phyloP scores from a whole-genome alignment of 2,888 invertebrate genomes.

The Abrostola tripartita region DNA sequence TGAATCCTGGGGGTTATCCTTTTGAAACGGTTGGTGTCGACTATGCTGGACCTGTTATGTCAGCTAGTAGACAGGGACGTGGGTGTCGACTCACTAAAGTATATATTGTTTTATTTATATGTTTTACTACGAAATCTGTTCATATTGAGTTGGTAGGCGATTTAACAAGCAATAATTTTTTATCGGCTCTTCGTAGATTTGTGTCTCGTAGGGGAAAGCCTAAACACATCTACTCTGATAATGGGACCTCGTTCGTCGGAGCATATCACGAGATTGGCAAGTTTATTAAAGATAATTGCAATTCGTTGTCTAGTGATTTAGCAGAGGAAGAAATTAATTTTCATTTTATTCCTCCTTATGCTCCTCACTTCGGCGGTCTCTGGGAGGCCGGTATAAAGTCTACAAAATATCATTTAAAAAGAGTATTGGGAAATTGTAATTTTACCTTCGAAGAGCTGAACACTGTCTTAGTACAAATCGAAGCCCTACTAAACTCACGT shows the following conservation, averaged over 20 bases:
- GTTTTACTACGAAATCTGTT: constrained; percentile 8
- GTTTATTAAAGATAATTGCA: constrained; percentile 11
- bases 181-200: constrained; percentile 4
- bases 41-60: constrained; percentile 48
- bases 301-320: neutral
- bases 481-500: no score
- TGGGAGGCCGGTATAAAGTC: constrained; percentile 1
- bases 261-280: constrained; percentile 6
- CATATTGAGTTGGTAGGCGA: constrained; percentile 9
- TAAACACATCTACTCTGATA: constrained; percentile 10
- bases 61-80: no score
- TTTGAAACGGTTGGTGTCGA: constrained; percentile 39
- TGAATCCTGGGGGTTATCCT: constrained; percentile 27
- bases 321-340: constrained; percentile 9
- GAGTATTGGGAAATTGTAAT: constrained; percentile 1
- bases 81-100: no score
- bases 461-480: no score
- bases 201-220: constrained; percentile 6
- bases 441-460: no score
- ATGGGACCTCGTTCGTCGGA: constrained; percentile 47
- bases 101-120: constrained; percentile 13
- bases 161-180: constrained; percentile 4
- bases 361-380: constrained; percentile 9
- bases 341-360: constrained; percentile 8
- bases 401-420: no score